phyloP scores from a whole-genome alignment of 2,888 invertebrate genomes.

The Amiota communis region DNA sequence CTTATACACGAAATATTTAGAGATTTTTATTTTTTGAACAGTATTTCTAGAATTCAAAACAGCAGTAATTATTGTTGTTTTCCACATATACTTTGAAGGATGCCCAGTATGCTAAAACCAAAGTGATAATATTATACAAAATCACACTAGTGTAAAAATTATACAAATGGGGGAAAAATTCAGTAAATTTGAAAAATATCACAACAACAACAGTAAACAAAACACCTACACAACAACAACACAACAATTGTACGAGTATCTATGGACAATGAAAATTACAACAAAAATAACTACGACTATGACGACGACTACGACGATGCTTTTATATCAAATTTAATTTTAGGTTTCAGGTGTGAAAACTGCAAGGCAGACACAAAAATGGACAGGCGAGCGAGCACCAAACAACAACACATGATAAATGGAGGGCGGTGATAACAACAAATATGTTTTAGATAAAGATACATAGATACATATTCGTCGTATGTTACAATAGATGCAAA shows the following conservation, averaged over 20 bases:
- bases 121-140: too few relatives aligned
- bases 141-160: too few relatives aligned
- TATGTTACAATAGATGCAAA: too few relatives aligned
- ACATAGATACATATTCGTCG: neutral
- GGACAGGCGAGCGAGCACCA: neutral
- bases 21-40: too few relatives aligned
- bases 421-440: neutral
- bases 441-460: neutral
- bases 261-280: neutral
- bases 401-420: neutral
- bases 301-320: neutral
- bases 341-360: slow-evolving; percentile 29
- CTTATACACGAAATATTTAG: too few relatives aligned
- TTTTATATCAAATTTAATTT: slow-evolving; percentile 25
- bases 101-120: too few relatives aligned
- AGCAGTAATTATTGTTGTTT: too few relatives aligned
- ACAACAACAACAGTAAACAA: neutral
- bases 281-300: neutral
- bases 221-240: neutral
- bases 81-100: too few relatives aligned
- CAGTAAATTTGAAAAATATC: too few relatives aligned
- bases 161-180: too few relatives aligned
- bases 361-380: slow-evolving; percentile 22
- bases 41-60: too few relatives aligned
- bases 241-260: too few relatives aligned